Conservation (phyloP, 2,113 vertebrate genomes). For the Psittacula cyanocephala region DNA sequence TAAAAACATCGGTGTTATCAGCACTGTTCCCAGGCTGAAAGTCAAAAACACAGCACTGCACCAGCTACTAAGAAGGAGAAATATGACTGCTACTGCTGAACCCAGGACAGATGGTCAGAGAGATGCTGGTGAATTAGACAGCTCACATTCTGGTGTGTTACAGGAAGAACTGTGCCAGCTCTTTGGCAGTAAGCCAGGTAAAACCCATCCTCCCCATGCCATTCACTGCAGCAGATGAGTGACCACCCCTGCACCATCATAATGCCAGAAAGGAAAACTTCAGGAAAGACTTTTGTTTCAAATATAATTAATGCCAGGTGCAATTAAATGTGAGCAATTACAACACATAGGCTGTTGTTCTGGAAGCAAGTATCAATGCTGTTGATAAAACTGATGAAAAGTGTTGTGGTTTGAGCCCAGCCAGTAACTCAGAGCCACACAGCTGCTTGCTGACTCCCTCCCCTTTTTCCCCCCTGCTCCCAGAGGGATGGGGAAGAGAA, state of each 20-base stretch:
- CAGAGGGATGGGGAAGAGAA: not conserved
- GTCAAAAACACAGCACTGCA: too few species aligned
- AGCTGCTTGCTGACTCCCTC: not conserved
- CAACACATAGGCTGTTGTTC: not conserved
- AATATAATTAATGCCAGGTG: not conserved
- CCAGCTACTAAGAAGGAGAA: too few species aligned
- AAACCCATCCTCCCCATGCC: not conserved
- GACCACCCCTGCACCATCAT: not conserved
- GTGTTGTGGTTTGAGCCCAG: not conserved
- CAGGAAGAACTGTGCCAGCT: constrained; percentile 88
- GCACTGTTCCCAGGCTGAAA: too few species aligned
- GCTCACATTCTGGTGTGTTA: constrained; percentile 94
- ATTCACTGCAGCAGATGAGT: too few species aligned
- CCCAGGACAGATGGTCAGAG: constrained; percentile 71
- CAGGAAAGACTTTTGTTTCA: not conserved
- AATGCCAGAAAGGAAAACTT: not conserved
- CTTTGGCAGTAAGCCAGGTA: constrained; percentile 88
- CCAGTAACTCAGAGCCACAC: not conserved
- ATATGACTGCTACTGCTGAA: too few species aligned
- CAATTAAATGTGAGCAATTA: not conserved
- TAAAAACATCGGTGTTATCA: too few species aligned
- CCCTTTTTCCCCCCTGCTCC: not conserved
- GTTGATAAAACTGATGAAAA: too few species aligned
- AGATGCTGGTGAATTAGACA: constrained; percentile 88
- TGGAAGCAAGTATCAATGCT: too few species aligned